Conservation (phyloP, 1,140 invertebrate genomes). For the Drosophila bifasciata region DNA sequence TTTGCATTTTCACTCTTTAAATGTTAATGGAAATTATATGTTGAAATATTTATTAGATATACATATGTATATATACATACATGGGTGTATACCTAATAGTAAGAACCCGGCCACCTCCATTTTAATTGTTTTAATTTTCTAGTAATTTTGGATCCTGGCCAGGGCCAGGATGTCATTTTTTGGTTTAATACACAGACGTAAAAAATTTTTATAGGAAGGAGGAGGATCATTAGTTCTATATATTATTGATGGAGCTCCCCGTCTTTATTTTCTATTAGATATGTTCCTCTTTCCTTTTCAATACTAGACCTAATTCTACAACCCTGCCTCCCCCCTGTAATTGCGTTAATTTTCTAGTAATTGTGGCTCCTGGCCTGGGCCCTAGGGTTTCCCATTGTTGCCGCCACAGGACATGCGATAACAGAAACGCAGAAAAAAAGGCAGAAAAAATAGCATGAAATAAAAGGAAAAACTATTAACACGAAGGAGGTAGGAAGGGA, state of each 20-base stretch:
- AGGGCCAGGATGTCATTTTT: slow-evolving; percentile 35
- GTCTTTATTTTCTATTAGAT: no score
- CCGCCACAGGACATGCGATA: slow-evolving; percentile 57
- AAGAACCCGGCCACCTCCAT: no score
- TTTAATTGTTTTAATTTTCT: slow-evolving; percentile 75
- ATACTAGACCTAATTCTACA: not conserved
- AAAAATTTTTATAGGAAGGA: not conserved
- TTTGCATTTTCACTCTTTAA: not conserved
- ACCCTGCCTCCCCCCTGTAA: slow-evolving; percentile 19
- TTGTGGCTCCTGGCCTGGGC: slow-evolving; percentile 44
- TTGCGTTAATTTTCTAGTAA: slow-evolving; percentile 78
- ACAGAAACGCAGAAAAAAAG: slow-evolving; percentile 37
- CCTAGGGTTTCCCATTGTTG: slow-evolving; percentile 21
- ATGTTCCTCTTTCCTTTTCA: not conserved
- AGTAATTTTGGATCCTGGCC: slow-evolving; percentile 60
- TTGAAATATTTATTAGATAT: not conserved
- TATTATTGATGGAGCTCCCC: slow-evolving; percentile 22
- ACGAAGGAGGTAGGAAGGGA: slow-evolving; percentile 41
- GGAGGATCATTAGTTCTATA: not conserved
- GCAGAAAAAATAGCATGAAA: slow-evolving; percentile 27
- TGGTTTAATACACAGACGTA: slow-evolving; percentile 12
- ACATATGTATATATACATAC: no score
- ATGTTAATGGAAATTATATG: slow-evolving; percentile 45
- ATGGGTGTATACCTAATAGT: no score
- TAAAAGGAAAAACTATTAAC: slow-evolving; percentile 69